phyloP scores from a whole-genome alignment of 2,888 invertebrate genomes.

The Eristalis pertinax region DNA sequence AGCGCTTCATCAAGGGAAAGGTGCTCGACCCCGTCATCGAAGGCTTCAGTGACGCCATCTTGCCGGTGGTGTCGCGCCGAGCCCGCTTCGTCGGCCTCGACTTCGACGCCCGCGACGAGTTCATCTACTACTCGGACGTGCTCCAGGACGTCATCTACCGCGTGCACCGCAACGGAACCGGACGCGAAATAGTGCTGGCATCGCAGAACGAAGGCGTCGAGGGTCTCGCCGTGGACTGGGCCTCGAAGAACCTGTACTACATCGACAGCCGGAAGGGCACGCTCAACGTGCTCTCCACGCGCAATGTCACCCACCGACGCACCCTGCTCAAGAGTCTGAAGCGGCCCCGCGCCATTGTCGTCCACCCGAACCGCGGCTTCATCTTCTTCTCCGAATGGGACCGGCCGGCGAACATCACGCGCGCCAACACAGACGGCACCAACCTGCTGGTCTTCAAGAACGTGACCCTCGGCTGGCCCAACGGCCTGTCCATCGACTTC shows the following conservation, averaged over 20 bases:
- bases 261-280: slow-evolving; percentile 97
- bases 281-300: slow-evolving; percentile 93
- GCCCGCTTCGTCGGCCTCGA: slow-evolving; percentile 97
- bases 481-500: slow-evolving; percentile 97
- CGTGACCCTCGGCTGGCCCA: slow-evolving; percentile 97
- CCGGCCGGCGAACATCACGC: slow-evolving; percentile 96
- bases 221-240: slow-evolving; percentile 97
- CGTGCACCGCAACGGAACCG: slow-evolving; percentile 89
- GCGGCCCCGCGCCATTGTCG: slow-evolving; percentile 96
- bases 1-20: slow-evolving; percentile 96
- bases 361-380: slow-evolving; percentile 96
- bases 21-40: slow-evolving; percentile 93
- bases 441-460: slow-evolving; percentile 93
- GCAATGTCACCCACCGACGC: slow-evolving; percentile 91
- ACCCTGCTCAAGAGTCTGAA: slow-evolving; percentile 93
- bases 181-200: slow-evolving; percentile 93
- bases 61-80: slow-evolving; percentile 94
- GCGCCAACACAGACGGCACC: slow-evolving; percentile 94
- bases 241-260: slow-evolving; percentile 96
- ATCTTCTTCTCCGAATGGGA: slow-evolving; percentile 99
- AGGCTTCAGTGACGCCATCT: slow-evolving; percentile 96
- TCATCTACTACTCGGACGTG: slow-evolving; percentile 98
- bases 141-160: slow-evolving; percentile 96
- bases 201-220: slow-evolving; percentile 99
- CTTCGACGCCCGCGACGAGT: slow-evolving; percentile 93